Percentiles rank a stretch among this genome's conserved stretches.
These are phyloP conservation scores for Trachemys scripta DNA, from an alignment of 2,113 vertebrate genomes.

Conservation along the genomic window DNA sequence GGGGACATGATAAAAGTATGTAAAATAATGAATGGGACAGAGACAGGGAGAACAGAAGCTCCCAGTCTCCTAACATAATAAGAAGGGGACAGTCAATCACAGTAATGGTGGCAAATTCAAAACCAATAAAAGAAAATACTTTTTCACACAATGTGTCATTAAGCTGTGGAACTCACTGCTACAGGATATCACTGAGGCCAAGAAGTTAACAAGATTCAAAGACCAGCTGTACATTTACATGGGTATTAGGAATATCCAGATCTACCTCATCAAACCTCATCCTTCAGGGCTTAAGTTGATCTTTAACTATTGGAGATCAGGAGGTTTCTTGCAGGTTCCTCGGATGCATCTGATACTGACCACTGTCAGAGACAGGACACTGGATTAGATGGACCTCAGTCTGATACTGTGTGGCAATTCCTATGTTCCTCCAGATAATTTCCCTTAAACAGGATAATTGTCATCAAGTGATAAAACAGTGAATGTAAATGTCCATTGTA, in stretches of 20 bases:
- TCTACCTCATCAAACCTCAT: not conserved
- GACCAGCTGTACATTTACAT: not conserved
- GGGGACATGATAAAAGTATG: not conserved
- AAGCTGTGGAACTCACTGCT: not conserved
- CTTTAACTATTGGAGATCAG: not conserved
- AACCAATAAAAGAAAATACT: not conserved
- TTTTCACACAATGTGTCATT: not conserved
- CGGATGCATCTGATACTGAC: accelerated
- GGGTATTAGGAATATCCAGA: not conserved
- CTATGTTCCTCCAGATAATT: not conserved
- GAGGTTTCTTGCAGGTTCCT: not conserved
- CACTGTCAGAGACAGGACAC: not conserved
- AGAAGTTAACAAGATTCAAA: not conserved
- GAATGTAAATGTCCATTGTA: not conserved
- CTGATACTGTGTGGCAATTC: not conserved
- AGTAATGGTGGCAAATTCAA: not conserved
- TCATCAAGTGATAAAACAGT: not conserved
- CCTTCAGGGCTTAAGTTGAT: not conserved
- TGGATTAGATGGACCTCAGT: not conserved
- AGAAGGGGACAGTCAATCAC: not conserved
- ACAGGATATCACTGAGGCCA: not conserved
- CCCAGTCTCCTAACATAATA: not conserved
- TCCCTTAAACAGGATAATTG: not conserved
- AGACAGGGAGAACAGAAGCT: not conserved
- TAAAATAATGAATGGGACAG: not conserved